Evolutionary conservation across 2,888 invertebrate species (phyloP).

Genomic region (Copidosoma aretas): DNA sequence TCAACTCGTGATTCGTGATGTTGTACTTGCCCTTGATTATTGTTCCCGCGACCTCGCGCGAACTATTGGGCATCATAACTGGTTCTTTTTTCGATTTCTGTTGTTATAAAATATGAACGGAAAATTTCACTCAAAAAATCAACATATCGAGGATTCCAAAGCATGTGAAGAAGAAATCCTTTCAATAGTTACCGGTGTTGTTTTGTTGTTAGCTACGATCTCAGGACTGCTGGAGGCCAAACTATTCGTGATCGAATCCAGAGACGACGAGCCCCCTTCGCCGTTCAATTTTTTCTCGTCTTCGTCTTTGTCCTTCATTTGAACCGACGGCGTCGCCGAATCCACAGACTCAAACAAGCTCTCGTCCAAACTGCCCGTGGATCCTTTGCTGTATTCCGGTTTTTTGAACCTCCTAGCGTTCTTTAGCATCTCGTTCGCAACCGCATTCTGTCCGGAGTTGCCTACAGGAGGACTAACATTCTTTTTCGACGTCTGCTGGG

Average conservation of each 20-base stretch:
- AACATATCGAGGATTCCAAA: not conserved
- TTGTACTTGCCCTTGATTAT: slow-evolving; percentile 58
- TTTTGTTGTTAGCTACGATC: slow-evolving; percentile 39
- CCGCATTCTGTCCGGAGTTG: not conserved
- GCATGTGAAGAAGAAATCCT: not conserved
- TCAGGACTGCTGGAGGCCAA: slow-evolving; percentile 59
- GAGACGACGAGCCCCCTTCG: slow-evolving; percentile 56
- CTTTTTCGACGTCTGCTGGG: slow-evolving; percentile 44
- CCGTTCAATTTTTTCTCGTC: slow-evolving; percentile 54
- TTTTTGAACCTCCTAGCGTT: slow-evolving; percentile 59
- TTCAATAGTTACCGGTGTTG: slow-evolving; percentile 14
- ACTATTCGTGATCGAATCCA: slow-evolving; percentile 59
- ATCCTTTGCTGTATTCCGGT: slow-evolving; percentile 54
- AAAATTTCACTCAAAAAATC: not conserved
- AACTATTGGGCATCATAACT: slow-evolving; percentile 51
- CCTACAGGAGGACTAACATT: slow-evolving; percentile 21
- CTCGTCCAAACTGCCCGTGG: slow-evolving; percentile 57
- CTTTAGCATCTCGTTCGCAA: slow-evolving; percentile 53
- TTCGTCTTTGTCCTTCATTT: slow-evolving; percentile 54
- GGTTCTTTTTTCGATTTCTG: slow-evolving; percentile 46
- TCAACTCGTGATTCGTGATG: slow-evolving; percentile 58
- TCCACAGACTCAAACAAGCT: slow-evolving; percentile 56
- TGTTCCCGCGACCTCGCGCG: slow-evolving; percentile 58
- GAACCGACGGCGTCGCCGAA: slow-evolving; percentile 43
- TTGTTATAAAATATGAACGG: not conserved